Percentiles rank a stretch among this genome's conserved stretches.
phyloP scores from a whole-genome alignment of 2,888 invertebrate species.

The Polymixis flavicincta region DNA sequence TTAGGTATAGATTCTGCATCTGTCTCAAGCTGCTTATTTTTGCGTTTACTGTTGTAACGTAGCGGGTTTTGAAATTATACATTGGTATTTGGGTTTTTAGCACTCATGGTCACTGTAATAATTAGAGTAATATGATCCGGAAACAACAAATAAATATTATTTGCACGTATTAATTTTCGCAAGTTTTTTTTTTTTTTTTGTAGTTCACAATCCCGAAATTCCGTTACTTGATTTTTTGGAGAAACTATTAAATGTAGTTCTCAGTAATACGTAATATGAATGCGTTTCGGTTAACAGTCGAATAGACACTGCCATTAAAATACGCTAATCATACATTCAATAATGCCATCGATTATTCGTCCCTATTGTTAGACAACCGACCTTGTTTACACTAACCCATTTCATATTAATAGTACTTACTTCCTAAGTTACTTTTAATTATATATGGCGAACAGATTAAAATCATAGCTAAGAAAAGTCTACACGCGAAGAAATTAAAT shows the following conservation, averaged over 20 bases:
- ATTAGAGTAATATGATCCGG: background rate
- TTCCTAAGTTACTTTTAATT: slow-evolving; percentile 63
- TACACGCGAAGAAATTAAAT: slow-evolving; percentile 67
- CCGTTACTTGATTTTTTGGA: background rate
- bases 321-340: slow-evolving; percentile 60
- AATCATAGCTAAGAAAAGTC: slow-evolving; percentile 63
- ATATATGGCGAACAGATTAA: slow-evolving; percentile 56
- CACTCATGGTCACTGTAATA: slow-evolving; percentile 29
- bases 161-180: background rate
- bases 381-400: slow-evolving; percentile 64
- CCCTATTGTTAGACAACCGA: slow-evolving; percentile 59
- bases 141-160: background rate
- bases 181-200: background rate
- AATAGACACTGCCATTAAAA: slow-evolving; percentile 62
- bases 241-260: background rate
- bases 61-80: slow-evolving; percentile 44
- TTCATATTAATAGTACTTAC: slow-evolving; percentile 59
- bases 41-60: slow-evolving; percentile 35
- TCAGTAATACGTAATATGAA: slow-evolving; percentile 12
- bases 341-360: slow-evolving; percentile 63
- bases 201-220: background rate
- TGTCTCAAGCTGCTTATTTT: slow-evolving; percentile 63
- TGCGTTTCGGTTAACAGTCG: slow-evolving; percentile 44
- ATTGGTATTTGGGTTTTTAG: slow-evolving; percentile 21
- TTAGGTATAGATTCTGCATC: slow-evolving; percentile 60